phyloP scores from a whole-genome alignment of 2,113 vertebrate species.

The Colinus virginianus region DNA sequence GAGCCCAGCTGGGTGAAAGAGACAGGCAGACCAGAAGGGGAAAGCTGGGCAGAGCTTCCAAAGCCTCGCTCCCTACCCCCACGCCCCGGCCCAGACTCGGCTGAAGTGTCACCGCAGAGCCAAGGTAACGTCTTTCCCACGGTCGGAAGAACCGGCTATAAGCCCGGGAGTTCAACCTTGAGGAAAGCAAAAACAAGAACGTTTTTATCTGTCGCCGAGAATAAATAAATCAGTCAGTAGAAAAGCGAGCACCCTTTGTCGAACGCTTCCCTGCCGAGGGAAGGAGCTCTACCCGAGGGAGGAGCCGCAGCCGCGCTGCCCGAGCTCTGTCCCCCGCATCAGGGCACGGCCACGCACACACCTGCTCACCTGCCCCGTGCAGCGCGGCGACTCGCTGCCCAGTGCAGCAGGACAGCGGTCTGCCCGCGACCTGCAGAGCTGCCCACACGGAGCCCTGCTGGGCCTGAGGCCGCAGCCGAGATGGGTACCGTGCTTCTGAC shows the following conservation, averaged over 20 bases:
- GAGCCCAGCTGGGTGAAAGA: constrained; percentile 42
- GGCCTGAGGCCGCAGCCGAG: neutral
- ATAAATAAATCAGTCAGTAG: too few relatives aligned
- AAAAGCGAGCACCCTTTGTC: neutral
- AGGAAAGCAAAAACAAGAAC: constrained; percentile 35
- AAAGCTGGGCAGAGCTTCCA: constrained; percentile 42
- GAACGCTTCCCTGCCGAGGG: neutral
- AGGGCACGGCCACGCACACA: too few relatives aligned
- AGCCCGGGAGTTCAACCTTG: constrained; percentile 63
- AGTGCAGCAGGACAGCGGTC: too few relatives aligned
- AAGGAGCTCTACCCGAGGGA: neutral
- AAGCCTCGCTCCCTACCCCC: constrained; percentile 39
- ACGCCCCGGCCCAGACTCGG: constrained; percentile 54
- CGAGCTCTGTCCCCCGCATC: neutral
- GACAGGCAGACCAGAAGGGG: neutral
- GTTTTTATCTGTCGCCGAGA: neutral
- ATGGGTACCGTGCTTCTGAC: too few relatives aligned
- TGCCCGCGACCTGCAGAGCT: neutral
- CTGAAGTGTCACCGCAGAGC: constrained; percentile 43
- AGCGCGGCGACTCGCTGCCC: too few relatives aligned
- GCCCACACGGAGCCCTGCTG: neutral
- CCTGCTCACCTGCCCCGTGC: too few relatives aligned
- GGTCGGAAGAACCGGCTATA: constrained; percentile 19
- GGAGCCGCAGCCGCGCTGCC: too few relatives aligned
- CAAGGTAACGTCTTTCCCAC: constrained; percentile 84